Conservation (phyloP, 2,888 invertebrate genomes). For the Dugesia japonica region DNA sequence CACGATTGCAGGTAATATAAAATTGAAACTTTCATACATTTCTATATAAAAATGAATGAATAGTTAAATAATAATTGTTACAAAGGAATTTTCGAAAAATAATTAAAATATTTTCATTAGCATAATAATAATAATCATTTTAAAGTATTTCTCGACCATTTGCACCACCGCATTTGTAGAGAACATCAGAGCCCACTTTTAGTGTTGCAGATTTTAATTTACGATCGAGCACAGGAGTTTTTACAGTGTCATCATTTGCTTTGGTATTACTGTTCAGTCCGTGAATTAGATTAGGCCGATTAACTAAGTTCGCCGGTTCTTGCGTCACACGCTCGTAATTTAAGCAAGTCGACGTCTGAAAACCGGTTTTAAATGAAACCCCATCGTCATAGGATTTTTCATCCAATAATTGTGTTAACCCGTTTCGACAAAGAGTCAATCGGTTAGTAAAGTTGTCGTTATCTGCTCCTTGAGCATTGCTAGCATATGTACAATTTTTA, state of each 20-base stretch:
- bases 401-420: neutral
- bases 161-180: no score
- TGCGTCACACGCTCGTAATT: neutral
- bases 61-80: neutral
- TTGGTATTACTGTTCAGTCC: neutral
- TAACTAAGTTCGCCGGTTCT: neutral
- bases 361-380: neutral
- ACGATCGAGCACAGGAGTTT: neutral
- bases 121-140: neutral
- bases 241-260: neutral
- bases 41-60: neutral
- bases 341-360: neutral
- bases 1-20: constrained; percentile 2
- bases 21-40: neutral
- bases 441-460: neutral
- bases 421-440: neutral
- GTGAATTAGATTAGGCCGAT: neutral
- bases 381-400: constrained; percentile 20
- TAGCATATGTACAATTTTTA: neutral
- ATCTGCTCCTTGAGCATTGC: neutral
- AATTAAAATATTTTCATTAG: neutral
- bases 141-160: constrained; percentile 6
- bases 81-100: neutral
- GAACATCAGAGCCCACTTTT: neutral
- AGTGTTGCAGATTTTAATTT: neutral